phyloP scores from a whole-genome alignment of 1,140 invertebrate genomes.

The Phymastichus coffea region DNA sequence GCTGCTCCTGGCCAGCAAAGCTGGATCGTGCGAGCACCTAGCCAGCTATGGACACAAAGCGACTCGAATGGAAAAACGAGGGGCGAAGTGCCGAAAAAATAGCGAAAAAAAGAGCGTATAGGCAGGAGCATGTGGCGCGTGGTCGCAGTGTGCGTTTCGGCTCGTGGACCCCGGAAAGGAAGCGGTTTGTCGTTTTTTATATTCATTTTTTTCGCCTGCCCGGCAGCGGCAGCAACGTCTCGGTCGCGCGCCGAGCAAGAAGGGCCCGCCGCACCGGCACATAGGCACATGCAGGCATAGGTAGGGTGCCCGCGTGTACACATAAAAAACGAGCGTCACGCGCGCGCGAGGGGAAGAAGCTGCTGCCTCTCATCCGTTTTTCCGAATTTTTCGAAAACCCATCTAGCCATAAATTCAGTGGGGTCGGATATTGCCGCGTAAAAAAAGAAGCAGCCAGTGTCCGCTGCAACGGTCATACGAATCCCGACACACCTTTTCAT shows the following conservation, averaged over 20 bases:
- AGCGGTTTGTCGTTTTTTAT: conserved; percentile 42
- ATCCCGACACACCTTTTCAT: neutral
- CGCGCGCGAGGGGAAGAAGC: neutral
- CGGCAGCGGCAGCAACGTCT: conserved; percentile 25
- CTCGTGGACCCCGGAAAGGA: conserved; percentile 35
- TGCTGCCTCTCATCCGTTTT: conserved; percentile 29
- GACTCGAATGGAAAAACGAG: too few species aligned
- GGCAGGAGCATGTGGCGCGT: conserved; percentile 44
- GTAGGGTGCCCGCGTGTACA: neutral
- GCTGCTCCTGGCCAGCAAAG: too few species aligned
- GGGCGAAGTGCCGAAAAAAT: conserved; percentile 33
- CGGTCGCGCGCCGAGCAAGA: conserved; percentile 16
- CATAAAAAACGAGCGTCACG: conserved; percentile 7
- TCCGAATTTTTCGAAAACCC: conserved; percentile 42
- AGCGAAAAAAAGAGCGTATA: conserved; percentile 34
- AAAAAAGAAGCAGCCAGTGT: too few species aligned
- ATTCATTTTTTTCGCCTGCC: conserved; percentile 23
- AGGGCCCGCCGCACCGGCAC: neutral
- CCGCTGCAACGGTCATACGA: conserved; percentile 35
- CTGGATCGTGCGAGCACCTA: too few species aligned
- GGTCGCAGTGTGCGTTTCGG: conserved; percentile 37
- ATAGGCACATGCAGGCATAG: too few species aligned
- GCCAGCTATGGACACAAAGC: conserved; percentile 16
- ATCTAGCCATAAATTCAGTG: conserved; percentile 31
- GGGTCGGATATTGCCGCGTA: conserved; percentile 14